phyloP scores from a whole-genome alignment of 2,888 invertebrate species.

The Drosophila flavopinicola region DNA sequence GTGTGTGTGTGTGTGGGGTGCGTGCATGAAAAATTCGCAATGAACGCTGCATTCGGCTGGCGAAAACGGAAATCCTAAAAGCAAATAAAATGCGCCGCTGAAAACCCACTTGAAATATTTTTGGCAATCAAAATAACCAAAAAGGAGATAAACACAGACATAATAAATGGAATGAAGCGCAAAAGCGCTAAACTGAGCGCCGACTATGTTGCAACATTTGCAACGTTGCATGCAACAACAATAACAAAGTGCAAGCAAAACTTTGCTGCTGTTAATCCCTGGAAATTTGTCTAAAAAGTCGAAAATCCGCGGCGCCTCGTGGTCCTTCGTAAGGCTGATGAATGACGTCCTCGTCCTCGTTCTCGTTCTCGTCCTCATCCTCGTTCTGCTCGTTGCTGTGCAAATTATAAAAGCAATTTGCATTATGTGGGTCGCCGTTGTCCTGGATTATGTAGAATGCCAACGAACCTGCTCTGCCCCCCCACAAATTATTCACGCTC shows the following conservation, averaged over 20 bases:
- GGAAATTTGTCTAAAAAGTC: conserved; percentile 68
- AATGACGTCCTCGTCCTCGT: conserved; percentile 52
- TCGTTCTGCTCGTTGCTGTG: conserved; percentile 56
- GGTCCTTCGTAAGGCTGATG: conserved; percentile 64
- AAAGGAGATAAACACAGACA: conserved; percentile 49
- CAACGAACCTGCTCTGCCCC: neutral
- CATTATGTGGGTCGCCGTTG: conserved; percentile 73
- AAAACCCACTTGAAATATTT: conserved; percentile 76
- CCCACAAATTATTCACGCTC: conserved; percentile 37
- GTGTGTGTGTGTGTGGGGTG: conserved; percentile 10
- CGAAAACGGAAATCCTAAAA: conserved; percentile 60
- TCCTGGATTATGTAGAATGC: conserved; percentile 28
- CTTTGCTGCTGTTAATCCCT: conserved; percentile 56
- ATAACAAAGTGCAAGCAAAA: conserved; percentile 27
- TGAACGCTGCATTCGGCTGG: conserved; percentile 44
- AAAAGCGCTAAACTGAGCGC: conserved; percentile 59
- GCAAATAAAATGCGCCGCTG: conserved; percentile 60
- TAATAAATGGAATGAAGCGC: conserved; percentile 76
- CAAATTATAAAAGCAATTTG: conserved; percentile 83
- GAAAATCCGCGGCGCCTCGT: conserved; percentile 36
- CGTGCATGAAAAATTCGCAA: conserved; percentile 59
- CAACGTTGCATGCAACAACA: conserved; percentile 32
- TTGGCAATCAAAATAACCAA: conserved; percentile 68
- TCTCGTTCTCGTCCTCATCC: conserved; percentile 16
- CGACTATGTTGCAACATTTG: conserved; percentile 63